Percentiles rank a stretch among this genome's conserved stretches.
Conservation (phyloP, 1,140 invertebrate genomes). For the Scaptomyza pallida region DNA sequence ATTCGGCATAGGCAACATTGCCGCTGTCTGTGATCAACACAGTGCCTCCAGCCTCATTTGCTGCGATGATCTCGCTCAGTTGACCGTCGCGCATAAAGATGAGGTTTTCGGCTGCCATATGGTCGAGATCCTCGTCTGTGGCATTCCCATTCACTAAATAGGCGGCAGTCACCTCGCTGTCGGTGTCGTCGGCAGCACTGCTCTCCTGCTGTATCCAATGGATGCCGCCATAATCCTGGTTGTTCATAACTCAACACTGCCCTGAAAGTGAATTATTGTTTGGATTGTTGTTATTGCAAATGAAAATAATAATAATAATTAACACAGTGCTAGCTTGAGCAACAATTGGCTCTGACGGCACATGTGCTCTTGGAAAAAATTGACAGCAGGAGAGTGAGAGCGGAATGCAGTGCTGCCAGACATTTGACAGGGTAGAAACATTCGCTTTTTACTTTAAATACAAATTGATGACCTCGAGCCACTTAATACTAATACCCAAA, state of each 20-base stretch:
- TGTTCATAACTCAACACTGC: slow-evolving; percentile 64
- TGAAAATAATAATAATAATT: slow-evolving; percentile 26
- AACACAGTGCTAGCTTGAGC: slow-evolving; percentile 41
- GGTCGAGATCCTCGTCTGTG: slow-evolving; percentile 82
- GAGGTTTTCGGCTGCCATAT: slow-evolving; percentile 87
- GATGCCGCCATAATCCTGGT: slow-evolving; percentile 72
- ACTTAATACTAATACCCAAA: background rate
- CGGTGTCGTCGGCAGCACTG: slow-evolving; percentile 22
- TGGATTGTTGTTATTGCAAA: slow-evolving; percentile 15
- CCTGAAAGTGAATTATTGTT: slow-evolving; percentile 10
- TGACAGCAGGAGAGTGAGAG: slow-evolving; percentile 40
- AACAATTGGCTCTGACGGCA: slow-evolving; percentile 62
- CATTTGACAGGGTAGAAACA: background rate
- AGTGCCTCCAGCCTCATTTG: slow-evolving; percentile 79
- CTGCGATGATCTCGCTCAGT: slow-evolving; percentile 64
- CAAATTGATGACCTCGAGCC: too few species aligned
- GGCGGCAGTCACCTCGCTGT: slow-evolving; percentile 39
- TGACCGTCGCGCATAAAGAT: slow-evolving; percentile 86
- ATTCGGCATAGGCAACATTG: slow-evolving; percentile 84
- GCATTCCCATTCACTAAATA: slow-evolving; percentile 43
- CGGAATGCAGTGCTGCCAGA: slow-evolving; percentile 51
- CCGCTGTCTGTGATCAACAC: slow-evolving; percentile 84
- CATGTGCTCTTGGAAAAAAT: slow-evolving; percentile 64
- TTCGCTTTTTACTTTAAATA: background rate
- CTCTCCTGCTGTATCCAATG: slow-evolving; percentile 78